phyloP scores from a whole-genome alignment of 2,888 invertebrate species.

The Heterodera filipjevi region DNA sequence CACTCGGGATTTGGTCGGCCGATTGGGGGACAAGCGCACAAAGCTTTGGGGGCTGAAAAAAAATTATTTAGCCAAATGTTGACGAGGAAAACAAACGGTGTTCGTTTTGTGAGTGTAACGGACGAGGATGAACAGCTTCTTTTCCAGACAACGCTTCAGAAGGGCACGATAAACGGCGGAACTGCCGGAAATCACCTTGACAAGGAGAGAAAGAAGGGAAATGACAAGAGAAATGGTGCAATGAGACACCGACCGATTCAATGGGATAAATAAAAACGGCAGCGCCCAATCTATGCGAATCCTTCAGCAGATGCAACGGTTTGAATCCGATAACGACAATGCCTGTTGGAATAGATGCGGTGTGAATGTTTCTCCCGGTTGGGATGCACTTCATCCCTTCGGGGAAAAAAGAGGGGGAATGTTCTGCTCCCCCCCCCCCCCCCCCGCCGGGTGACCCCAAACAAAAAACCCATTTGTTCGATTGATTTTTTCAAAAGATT shows the following conservation, averaged over 20 bases:
- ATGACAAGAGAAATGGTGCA: background rate
- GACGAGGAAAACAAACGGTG: slow-evolving; percentile 16
- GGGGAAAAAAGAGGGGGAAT: too few species aligned
- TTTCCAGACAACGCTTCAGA: slow-evolving; percentile 34
- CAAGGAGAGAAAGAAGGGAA: background rate
- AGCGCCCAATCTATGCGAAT: slow-evolving; percentile 43
- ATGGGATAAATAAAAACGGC: slow-evolving; percentile 41
- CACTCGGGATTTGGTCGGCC: slow-evolving; percentile 17
- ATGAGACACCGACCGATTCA: slow-evolving; percentile 38
- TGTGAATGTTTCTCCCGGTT: background rate
- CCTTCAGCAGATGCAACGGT: slow-evolving; percentile 40
- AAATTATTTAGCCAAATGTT: background rate
- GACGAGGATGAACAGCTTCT: slow-evolving; percentile 40
- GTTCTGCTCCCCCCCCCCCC: too few species aligned
- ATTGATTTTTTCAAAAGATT: too few species aligned
- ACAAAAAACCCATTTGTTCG: too few species aligned
- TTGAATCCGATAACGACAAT: slow-evolving; percentile 44
- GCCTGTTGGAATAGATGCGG: slow-evolving; percentile 23
- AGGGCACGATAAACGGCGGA: slow-evolving; percentile 38
- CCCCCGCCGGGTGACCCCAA: too few species aligned
- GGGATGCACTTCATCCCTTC: too few species aligned
- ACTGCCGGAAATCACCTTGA: slow-evolving; percentile 34
- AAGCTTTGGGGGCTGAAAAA: slow-evolving; percentile 23
- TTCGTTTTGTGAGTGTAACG: slow-evolving; percentile 40
- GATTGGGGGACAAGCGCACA: slow-evolving; percentile 43